Evolutionary conservation across 2,888 invertebrate genomes (phyloP).

Genomic region (Metopia argyrocephala): DNA sequence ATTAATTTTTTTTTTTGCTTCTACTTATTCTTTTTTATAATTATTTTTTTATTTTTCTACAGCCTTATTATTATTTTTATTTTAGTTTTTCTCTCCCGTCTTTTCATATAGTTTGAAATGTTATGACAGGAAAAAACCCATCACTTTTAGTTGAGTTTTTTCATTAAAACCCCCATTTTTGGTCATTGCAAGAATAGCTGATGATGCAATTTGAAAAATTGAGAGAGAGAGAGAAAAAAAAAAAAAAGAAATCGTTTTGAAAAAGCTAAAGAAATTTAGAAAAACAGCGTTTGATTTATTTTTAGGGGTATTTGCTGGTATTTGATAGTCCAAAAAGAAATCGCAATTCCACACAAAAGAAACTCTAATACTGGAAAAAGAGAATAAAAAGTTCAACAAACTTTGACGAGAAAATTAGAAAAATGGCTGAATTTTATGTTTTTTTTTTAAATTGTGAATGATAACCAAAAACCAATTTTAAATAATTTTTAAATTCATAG

Average conservation of each 20-base stretch:
- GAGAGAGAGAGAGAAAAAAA: conserved; percentile 2
- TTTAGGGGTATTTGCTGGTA: conserved; percentile 24
- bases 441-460: too few relatives aligned
- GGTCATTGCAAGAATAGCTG: conserved; percentile 35
- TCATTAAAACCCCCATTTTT: conserved; percentile 36
- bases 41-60: conserved; percentile 17
- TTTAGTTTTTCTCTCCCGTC: background rate
- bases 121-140: conserved; percentile 60
- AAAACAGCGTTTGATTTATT: conserved; percentile 31
- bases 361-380: background rate
- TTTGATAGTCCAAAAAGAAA: conserved; percentile 43
- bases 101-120: conserved; percentile 56
- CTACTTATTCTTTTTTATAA: conserved; percentile 21
- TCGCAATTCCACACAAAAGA: background rate
- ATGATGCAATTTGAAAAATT: conserved; percentile 16
- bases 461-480: too few relatives aligned
- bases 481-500: too few relatives aligned
- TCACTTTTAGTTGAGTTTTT: conserved; percentile 55
- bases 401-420: background rate
- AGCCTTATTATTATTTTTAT: conserved; percentile 27
- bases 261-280: conserved; percentile 22
- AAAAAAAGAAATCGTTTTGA: background rate
- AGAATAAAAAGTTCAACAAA: conserved; percentile 44
- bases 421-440: background rate
- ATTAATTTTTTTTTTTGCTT: background rate